A percentile compares a stretch with the other conserved stretches of the same genome.
Evolutionary conservation across 2,113 vertebrate species (phyloP).

Genomic region (Fregetta grallaria): DNA sequence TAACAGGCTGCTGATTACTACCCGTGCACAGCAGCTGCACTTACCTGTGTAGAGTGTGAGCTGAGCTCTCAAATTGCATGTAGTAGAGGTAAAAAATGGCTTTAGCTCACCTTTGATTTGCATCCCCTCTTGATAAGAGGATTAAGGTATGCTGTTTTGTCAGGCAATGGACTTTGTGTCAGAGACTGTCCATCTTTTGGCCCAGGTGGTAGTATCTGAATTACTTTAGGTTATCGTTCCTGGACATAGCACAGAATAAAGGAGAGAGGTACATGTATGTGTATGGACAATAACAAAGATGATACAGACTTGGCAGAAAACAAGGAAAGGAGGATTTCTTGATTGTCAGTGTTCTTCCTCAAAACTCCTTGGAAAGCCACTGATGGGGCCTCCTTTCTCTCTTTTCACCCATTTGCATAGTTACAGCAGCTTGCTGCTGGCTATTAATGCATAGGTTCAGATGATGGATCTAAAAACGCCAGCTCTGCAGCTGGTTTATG

Average conservation of each 20-base stretch:
- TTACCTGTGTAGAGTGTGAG: accelerated
- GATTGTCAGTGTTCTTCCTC: not conserved
- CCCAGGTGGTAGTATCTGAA: not conserved
- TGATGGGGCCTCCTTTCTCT: not conserved
- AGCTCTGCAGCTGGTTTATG: not conserved
- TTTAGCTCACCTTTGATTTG: not conserved
- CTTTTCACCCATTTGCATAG: not conserved
- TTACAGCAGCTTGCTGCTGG: not conserved
- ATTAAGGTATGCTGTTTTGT: not conserved
- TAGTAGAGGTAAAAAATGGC: not conserved
- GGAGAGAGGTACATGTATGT: not conserved
- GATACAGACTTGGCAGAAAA: not conserved
- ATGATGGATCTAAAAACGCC: not conserved
- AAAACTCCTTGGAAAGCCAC: not conserved
- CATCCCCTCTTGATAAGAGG: not conserved
- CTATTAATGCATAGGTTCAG: not conserved
- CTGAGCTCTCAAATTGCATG: not conserved
- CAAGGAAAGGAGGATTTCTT: not conserved
- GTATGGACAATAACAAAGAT: not conserved
- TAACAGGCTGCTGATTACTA: not conserved
- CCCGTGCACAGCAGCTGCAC: not conserved
- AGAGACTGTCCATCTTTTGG: not conserved
- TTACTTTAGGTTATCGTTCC: not conserved
- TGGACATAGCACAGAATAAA: not conserved
- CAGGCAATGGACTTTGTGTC: not conserved